Conservation (phyloP, 2,888 invertebrate genomes). For the Orchesella flavescens region DNA sequence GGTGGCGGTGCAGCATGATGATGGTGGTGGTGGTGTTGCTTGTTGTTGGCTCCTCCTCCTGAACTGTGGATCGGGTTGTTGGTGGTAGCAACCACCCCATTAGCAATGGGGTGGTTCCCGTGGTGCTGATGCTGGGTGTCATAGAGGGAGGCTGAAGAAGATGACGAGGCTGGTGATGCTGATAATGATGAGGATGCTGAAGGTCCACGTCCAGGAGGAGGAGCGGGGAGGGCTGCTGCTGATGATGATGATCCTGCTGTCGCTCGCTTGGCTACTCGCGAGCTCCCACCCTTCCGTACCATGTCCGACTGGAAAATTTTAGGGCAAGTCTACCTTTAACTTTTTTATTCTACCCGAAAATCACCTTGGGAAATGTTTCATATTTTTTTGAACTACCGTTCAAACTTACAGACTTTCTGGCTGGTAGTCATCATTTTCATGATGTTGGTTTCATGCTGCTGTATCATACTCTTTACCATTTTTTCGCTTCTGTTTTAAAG, state of each 20-base stretch:
- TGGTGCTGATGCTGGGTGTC: background rate
- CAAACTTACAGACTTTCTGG: background rate
- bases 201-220: background rate
- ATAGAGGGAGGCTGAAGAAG: background rate
- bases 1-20: background rate
- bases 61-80: too few species aligned
- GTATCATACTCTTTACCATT: too few species aligned
- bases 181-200: conserved; percentile 5
- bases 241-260: background rate
- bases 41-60: background rate
- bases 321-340: background rate
- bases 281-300: conserved; percentile 63
- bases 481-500: too few species aligned
- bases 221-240: background rate
- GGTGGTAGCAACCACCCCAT: background rate
- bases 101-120: background rate
- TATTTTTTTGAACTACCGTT: conserved; percentile 22
- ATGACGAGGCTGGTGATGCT: conserved; percentile 17
- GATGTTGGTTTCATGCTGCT: too few species aligned
- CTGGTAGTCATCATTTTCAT: too few species aligned
- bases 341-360: background rate
- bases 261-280: conserved; percentile 43
- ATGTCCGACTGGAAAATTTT: conserved; percentile 65
- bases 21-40: background rate
- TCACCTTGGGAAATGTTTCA: background rate